These are phyloP conservation scores for Augochlorella aurata DNA, from an alignment of 2,888 invertebrate genomes.

Conservation along the genomic window DNA sequence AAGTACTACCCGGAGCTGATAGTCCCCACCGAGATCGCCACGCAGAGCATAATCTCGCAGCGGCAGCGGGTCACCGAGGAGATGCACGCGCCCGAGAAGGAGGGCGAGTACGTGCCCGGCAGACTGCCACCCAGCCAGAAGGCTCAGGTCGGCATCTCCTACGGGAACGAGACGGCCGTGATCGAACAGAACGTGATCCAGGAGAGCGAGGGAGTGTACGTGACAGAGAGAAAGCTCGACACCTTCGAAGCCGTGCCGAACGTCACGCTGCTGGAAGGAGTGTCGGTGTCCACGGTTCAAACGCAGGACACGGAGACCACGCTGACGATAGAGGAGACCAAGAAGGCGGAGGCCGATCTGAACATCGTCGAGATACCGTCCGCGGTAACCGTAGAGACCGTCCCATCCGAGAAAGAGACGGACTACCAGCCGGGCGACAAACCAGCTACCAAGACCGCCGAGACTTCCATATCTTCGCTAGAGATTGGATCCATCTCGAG, in stretches of 20 bases:
- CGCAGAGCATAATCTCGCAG: conserved; percentile 86
- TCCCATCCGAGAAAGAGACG: conserved; percentile 85
- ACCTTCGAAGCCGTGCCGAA: conserved; percentile 74
- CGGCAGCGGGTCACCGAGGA: conserved; percentile 87
- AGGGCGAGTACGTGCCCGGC: conserved; percentile 85
- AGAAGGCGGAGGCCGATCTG: conserved; percentile 84
- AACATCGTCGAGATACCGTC: conserved; percentile 86
- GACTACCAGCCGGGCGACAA: conserved; percentile 82
- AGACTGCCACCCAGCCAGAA: conserved; percentile 85
- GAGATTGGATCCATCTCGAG: conserved; percentile 85
- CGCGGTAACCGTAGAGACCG: conserved; percentile 84
- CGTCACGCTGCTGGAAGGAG: conserved; percentile 80
- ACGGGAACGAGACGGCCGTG: conserved; percentile 85
- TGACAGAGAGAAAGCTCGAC: conserved; percentile 71
- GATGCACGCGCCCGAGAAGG: conserved; percentile 87
- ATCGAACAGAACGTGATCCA: conserved; percentile 84
- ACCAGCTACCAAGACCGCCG: conserved; percentile 76
- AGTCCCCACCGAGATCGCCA: conserved; percentile 90
- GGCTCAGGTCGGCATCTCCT: conserved; percentile 84
- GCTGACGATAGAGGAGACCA: conserved; percentile 82
- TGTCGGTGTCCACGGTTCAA: conserved; percentile 86
- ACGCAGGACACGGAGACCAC: conserved; percentile 86
- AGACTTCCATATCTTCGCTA: conserved; percentile 82
- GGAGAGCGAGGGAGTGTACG: conserved; percentile 87
- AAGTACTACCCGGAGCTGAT: conserved; percentile 91